Base-by-base conservation (phyloP, 2,888 invertebrate genomes). In the Agrochola litura region DNA sequence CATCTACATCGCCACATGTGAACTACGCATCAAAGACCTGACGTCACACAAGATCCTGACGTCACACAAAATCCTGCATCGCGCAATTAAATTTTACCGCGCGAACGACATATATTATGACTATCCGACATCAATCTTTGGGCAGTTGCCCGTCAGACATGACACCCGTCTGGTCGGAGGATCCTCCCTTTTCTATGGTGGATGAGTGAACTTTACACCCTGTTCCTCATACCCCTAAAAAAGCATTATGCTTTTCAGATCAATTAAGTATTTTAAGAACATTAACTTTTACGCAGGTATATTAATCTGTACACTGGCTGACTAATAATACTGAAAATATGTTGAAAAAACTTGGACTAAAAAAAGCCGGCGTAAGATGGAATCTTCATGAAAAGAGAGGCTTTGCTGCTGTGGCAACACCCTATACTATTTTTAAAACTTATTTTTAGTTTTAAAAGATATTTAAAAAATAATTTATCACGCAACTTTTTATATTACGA, bases 401-500 rank as follows among this genome's bases (percentile, higher is more conserved):
- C 6, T 54, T 68, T 41, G 10, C 10, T 54, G 12, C 8, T 49
- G 5, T 66, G 5, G 25, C 6, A 19, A 37, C 19, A 41, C 43
- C 10, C 10, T 22, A 8, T 22, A 43, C 10, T 6, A 30, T 30
- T 61, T 19, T 2, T 63, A 6, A 46, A 61, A 30, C 30, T n/a
- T 12, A 61, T 52, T 41, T 43, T 52, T 19, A 61, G 49, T 75
- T 41, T 46, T 14, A 5, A 41, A 64, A 22, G 19, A 64, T 49
- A 43, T 67, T 43, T 25, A 4, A 61, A 43, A 22, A 30, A 61
- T 8, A 5, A 54, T 54, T 19, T 54, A n/a, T 10, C 9, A 14
- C n/a, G 0, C 0, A 63, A 54, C n/a, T 56, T 76, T 76, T 56
- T 63, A 54, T 52, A 63, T 10, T 49, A 49, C 9, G n/a, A 77